Conservation (phyloP, 1,140 invertebrate genomes). For the Cydia strobilella region DNA sequence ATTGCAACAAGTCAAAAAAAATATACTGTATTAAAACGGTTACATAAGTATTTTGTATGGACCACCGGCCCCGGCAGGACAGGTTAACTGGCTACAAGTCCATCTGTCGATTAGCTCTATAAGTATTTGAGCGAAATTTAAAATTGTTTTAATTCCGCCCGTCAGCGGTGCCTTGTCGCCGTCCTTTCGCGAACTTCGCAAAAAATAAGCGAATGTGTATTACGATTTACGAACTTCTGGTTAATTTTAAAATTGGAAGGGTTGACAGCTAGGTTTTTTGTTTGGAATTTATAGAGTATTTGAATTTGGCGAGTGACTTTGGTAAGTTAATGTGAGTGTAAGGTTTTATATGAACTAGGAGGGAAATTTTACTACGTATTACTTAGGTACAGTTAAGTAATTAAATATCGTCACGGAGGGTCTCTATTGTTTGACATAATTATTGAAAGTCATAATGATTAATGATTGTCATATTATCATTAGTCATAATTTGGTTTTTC, state of each 20-base stretch:
- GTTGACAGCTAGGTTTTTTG: constrained; percentile 1
- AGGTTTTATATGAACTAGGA: no score
- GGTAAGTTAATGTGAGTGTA: no score
- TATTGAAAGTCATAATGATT: no score
- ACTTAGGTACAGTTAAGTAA: no score
- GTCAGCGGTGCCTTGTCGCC: neutral
- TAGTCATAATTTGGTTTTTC: no score
- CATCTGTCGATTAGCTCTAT: constrained; percentile 17
- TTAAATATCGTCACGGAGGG: no score
- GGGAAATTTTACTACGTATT: no score
- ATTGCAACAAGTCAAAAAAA: no score
- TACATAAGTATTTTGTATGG: neutral
- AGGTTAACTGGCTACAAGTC: constrained; percentile 20
- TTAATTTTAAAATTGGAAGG: neutral
- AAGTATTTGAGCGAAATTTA: constrained; percentile 11
- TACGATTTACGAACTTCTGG: neutral
- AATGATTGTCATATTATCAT: no score
- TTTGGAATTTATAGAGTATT: neutral
- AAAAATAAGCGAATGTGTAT: constrained; percentile 6
- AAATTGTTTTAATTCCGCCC: constrained; percentile 19
- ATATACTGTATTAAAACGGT: neutral
- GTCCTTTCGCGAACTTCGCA: constrained; percentile 11
- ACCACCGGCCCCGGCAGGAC: neutral
- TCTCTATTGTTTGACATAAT: no score
- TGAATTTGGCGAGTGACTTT: no score